Percentiles rank a stretch among this genome's conserved stretches.
Conservation (phyloP, 1,140 invertebrate species). For the Triops longicaudatus region DNA sequence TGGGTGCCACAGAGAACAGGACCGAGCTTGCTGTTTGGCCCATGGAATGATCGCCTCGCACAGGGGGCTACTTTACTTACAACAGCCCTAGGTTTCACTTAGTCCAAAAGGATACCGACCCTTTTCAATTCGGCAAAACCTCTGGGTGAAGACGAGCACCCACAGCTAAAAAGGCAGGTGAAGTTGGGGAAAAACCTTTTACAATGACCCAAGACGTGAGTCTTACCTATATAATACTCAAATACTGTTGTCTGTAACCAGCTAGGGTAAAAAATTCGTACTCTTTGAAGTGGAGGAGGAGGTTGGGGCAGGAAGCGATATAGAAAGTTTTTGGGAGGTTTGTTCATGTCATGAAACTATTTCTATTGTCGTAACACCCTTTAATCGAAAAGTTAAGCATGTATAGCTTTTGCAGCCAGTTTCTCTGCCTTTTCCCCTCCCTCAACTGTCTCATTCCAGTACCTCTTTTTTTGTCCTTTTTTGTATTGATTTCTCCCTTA, state of each 20-base stretch:
- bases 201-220: background rate
- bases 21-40: background rate
- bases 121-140: slow-evolving; percentile 6
- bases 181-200: background rate
- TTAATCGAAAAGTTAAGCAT: background rate
- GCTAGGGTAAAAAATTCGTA: background rate
- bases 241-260: background rate
- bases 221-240: background rate
- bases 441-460: too few species aligned
- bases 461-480: too few species aligned
- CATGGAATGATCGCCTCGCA: background rate
- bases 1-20: background rate
- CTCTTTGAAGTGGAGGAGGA: background rate
- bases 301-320: background rate
- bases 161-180: slow-evolving; percentile 14
- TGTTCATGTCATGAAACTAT: background rate
- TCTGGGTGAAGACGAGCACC: background rate
- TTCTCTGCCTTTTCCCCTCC: too few species aligned
- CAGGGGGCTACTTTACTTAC: background rate
- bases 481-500: too few species aligned
- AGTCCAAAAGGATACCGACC: background rate
- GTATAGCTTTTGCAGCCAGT: background rate
- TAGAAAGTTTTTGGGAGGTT: background rate
- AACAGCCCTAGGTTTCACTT: background rate
- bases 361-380: background rate